Percentiles rank a stretch among this genome's conserved stretches.
phyloP scores from a whole-genome alignment of 2,797 vertebrate genomes.

The Arctocebus calabarensis region DNA sequence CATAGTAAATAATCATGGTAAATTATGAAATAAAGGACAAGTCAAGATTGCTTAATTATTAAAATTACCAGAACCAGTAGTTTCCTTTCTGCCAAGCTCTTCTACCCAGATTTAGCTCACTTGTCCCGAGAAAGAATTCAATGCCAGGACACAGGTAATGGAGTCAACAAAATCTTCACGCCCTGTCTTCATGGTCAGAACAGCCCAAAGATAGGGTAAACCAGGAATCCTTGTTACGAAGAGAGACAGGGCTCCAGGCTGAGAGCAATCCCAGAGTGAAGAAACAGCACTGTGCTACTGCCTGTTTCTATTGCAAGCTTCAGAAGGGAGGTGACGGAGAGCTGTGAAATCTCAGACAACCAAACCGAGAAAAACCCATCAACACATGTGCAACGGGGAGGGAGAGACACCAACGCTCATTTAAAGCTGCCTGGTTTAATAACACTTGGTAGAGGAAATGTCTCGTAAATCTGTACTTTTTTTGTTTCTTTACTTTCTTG shows the following conservation, averaged over 20 bases:
- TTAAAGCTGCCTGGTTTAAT: slow-evolving; percentile 54
- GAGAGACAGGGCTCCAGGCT: slow-evolving; percentile 68
- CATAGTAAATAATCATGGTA: neutral
- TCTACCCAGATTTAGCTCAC: slow-evolving; percentile 67
- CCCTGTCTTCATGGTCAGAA: slow-evolving; percentile 82
- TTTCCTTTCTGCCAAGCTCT: slow-evolving; percentile 80
- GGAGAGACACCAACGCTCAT: slow-evolving; percentile 58
- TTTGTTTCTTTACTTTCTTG: slow-evolving; percentile 52
- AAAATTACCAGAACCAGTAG: slow-evolving; percentile 81
- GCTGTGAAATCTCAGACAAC: slow-evolving; percentile 75
- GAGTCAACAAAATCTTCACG: slow-evolving; percentile 67
- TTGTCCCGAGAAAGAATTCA: slow-evolving; percentile 73
- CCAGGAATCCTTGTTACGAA: slow-evolving; percentile 2
- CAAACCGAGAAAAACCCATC: slow-evolving; percentile 69
- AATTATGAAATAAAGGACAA: neutral
- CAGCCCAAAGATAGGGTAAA: slow-evolving; percentile 8
- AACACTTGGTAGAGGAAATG: neutral
- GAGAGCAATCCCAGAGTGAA: slow-evolving; percentile 59
- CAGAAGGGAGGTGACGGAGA: slow-evolving; percentile 77
- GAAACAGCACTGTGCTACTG: slow-evolving; percentile 46
- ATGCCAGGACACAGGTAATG: slow-evolving; percentile 20
- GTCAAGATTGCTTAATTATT: slow-evolving; percentile 58
- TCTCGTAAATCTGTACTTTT: neutral
- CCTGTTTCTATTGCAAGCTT: slow-evolving; percentile 74
- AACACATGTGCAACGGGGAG: neutral